Conservation (phyloP, 2,797 vertebrate species). For the Eulemur coronatus region DNA sequence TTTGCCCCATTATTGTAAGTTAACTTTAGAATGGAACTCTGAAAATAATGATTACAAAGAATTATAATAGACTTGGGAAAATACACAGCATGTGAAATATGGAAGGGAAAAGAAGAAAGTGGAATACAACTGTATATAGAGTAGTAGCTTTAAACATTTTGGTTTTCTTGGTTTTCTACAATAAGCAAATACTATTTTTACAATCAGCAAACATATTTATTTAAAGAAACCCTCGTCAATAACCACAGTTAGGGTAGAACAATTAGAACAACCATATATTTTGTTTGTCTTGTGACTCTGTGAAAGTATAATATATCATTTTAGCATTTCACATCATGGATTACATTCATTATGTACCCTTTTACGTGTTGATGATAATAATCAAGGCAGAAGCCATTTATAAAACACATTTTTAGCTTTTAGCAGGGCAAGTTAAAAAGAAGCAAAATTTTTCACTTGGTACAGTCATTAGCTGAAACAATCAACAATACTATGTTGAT, state of each 20-base stretch:
- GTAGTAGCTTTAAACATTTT: background rate
- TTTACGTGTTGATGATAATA: slow-evolving; percentile 18
- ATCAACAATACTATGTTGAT: background rate
- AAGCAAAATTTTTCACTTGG: background rate
- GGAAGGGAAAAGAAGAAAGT: background rate
- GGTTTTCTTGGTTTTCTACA: background rate
- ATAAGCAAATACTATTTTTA: background rate
- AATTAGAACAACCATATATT: background rate
- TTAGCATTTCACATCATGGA: slow-evolving; percentile 6
- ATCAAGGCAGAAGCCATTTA: background rate
- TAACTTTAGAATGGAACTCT: background rate
- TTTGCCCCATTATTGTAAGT: background rate
- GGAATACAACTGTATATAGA: background rate
- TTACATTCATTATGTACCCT: background rate
- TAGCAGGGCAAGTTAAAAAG: background rate
- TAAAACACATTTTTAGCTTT: slow-evolving; percentile 34
- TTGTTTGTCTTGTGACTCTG: background rate
- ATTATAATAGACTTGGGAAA: background rate
- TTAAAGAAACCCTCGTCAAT: background rate
- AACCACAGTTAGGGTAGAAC: background rate
- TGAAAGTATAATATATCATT: slow-evolving; percentile 35
- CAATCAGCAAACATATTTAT: background rate
- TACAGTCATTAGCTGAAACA: background rate
- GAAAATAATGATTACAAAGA: slow-evolving; percentile 28
- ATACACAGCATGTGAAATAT: background rate